Conservation (phyloP, 2,888 invertebrate genomes). For the Drosophila buzzatii region DNA sequence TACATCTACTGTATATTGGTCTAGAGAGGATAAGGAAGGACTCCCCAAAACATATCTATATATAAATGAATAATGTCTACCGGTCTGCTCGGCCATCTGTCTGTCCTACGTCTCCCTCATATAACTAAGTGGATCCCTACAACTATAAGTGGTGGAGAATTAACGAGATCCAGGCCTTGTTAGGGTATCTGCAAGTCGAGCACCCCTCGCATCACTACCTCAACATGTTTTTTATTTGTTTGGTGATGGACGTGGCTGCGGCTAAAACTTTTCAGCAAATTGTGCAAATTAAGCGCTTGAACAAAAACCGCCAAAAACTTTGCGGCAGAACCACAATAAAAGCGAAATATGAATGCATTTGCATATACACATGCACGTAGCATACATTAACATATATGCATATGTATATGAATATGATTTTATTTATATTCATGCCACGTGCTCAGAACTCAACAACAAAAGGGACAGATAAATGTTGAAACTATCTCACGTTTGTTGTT, state of each 20-base stretch:
- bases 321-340: slow-evolving; percentile 16
- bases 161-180: not conserved
- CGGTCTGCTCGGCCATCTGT: too few species aligned
- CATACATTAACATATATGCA: not conserved
- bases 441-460: slow-evolving; percentile 5
- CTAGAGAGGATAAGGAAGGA: not conserved
- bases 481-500: not conserved
- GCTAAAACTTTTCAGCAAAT: slow-evolving; percentile 49
- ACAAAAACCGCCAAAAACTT: slow-evolving; percentile 50
- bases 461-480: not conserved
- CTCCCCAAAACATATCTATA: not conserved
- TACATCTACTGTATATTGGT: not conserved
- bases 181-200: not conserved
- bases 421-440: slow-evolving; percentile 35
- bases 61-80: too few species aligned
- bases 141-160: not conserved
- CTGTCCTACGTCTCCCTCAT: too few species aligned
- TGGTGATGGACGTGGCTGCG: slow-evolving; percentile 6
- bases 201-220: not conserved
- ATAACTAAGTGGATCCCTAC: not conserved
- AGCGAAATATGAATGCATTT: slow-evolving; percentile 35
- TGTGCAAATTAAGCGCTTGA: slow-evolving; percentile 61
- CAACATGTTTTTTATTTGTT: slow-evolving; percentile 20
- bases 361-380: slow-evolving; percentile 11
- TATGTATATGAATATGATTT: slow-evolving; percentile 13